These are phyloP conservation scores for Empis livida DNA, from an alignment of 2,888 invertebrate species.

Conservation along the genomic window DNA sequence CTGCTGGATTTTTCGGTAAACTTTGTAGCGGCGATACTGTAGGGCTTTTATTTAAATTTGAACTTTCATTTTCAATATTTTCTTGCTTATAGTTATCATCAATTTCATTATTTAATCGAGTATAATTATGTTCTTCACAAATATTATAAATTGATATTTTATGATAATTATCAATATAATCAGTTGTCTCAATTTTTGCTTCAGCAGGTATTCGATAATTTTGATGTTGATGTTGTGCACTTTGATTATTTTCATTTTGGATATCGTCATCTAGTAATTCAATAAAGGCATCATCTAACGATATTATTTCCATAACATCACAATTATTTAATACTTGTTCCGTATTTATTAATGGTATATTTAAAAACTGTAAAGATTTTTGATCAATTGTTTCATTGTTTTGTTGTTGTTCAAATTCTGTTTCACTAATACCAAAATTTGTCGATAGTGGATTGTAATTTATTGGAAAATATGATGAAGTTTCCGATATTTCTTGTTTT, in stretches of 20 bases:
- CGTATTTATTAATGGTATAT: constrained; percentile 28
- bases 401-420: neutral
- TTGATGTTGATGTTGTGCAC: neutral
- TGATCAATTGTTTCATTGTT: constrained; percentile 18
- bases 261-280: constrained; percentile 30
- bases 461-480: neutral
- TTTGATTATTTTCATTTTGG: neutral
- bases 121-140: neutral
- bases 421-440: constrained; percentile 16
- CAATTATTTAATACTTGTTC: constrained; percentile 34
- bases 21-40: neutral
- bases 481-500: neutral
- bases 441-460: constrained; percentile 21
- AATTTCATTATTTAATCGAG: constrained; percentile 1
- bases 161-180: neutral
- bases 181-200: neutral
- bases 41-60: neutral
- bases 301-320: constrained; percentile 35
- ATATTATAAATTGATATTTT: neutral
- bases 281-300: constrained; percentile 33
- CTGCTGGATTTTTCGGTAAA: neutral
- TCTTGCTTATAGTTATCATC: neutral
- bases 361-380: constrained; percentile 26
- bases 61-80: neutral
- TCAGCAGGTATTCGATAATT: neutral